A percentile compares a stretch with the other conserved stretches of the same genome.
Conservation (phyloP, 2,888 invertebrate genomes). For the Agonum fuliginosum region DNA sequence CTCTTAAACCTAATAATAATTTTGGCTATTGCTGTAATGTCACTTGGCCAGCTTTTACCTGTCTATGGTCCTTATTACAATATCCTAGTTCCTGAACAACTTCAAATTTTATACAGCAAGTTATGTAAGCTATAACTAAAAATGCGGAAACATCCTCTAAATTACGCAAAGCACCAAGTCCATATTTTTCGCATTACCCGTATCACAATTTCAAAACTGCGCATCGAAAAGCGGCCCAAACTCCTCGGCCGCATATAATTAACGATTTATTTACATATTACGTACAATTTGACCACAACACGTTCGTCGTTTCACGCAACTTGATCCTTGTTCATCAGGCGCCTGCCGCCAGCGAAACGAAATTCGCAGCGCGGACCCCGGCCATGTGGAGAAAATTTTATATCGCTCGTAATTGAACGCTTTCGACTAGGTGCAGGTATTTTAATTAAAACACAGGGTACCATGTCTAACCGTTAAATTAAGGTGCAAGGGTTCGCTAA, state of each 20-base stretch:
- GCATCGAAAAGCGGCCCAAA: neutral
- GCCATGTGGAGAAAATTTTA: slow-evolving; percentile 57
- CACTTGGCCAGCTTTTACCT: too few species aligned
- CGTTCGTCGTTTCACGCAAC: slow-evolving; percentile 1
- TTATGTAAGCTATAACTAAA: too few species aligned
- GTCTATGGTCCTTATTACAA: too few species aligned
- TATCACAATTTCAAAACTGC: neutral
- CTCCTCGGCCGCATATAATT: slow-evolving; percentile 8
- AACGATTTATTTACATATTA: slow-evolving; percentile 43
- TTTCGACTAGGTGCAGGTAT: slow-evolving; percentile 51
- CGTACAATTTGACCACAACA: slow-evolving; percentile 10
- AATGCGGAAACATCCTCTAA: too few species aligned
- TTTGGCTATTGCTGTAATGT: too few species aligned
- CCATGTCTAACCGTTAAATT: slow-evolving; percentile 59
- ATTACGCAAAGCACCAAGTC: neutral
- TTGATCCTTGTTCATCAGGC: slow-evolving; percentile 36
- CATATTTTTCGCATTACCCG: slow-evolving; percentile 21
- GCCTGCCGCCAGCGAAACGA: slow-evolving; percentile 24
- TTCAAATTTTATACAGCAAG: too few species aligned
- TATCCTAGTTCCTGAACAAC: too few species aligned
- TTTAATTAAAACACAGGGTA: slow-evolving; percentile 59
- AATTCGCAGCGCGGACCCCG: slow-evolving; percentile 23
- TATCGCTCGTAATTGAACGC: slow-evolving; percentile 55
- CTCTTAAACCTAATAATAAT: too few species aligned
- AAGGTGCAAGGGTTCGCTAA: slow-evolving; percentile 49